Base-by-base conservation (phyloP, 1,140 invertebrate species). In the Nasonia vitripennis region DNA sequence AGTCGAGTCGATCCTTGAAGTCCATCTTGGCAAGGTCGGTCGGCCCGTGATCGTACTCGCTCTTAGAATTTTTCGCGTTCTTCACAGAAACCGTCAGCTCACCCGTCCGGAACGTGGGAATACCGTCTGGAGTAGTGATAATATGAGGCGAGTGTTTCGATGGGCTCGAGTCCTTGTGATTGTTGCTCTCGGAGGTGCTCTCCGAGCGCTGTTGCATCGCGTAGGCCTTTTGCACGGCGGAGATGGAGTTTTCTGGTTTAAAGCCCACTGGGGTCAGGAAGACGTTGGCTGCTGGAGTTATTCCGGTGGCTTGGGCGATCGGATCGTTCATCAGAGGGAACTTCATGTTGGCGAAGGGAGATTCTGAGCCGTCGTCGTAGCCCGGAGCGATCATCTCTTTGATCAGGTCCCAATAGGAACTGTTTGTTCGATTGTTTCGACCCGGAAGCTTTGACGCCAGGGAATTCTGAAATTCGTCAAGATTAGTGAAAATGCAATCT, bases 311-410 rank as follows among this genome's bases (percentile, higher is more conserved):
- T 73, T 91, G 90, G 0, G 89, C 86, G 7, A 93, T 84, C 0
- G 91, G 88, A 9, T 93, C 93, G 0, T 91, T 88, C 0, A 92
- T 88, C 5, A 92, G 67, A 12, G 93, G 92, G 75, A 92, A 93
- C 85, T 93, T 93, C 84, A 93, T 90, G 0, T 91, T 83, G 23
- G 91, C 82, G 78, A 90, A 93, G 7, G 90, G 84, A 10, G 91
- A 87, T 10, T 89, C 48, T 6, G 85, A 81, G 17, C 87, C 89
- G 20, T 92, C 91, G 37, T 93, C 91, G 0, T 89, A 90, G 45
- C 92, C 92, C 27, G 93, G 92, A 41, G 91, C 92, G 51, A 93
- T 92, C 92, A 93, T 93, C 86, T 93, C 92, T 48, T 91, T 91
- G 14, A 93, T 93, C 9, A 92, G 84, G 48, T 93, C 93, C 93